These are phyloP conservation scores for Austrolebias charrua DNA, from an alignment of 2,797 vertebrate genomes.

Conservation along the genomic window DNA sequence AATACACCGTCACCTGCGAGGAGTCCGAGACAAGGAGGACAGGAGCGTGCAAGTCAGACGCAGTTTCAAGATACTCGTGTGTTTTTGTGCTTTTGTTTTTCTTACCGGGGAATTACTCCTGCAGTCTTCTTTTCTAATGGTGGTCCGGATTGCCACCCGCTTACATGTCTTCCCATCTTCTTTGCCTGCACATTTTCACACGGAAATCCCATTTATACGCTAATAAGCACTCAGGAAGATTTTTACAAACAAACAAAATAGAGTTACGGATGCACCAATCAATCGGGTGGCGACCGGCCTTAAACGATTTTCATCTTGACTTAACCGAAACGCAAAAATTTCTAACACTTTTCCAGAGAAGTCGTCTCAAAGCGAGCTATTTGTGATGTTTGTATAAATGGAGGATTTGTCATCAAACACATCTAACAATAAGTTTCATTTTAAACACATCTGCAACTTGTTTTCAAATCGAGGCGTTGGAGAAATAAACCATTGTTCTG, in stretches of 20 bases:
- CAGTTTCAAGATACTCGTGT: not conserved
- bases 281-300: not conserved
- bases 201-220: constrained; percentile 24
- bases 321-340: not conserved
- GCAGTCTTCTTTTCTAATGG: constrained; percentile 95
- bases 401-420: too few relatives aligned
- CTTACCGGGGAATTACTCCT: constrained; percentile 93
- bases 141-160: constrained; percentile 92
- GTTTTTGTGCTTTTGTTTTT: constrained; percentile 1
- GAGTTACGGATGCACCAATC: not conserved
- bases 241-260: not conserved
- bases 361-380: too few relatives aligned
- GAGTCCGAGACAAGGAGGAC: constrained; percentile 8
- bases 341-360: not conserved
- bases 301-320: not conserved
- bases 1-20: constrained; percentile 89
- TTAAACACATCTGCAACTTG: too few relatives aligned
- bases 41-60: not conserved
- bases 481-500: too few relatives aligned
- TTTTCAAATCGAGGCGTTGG: too few relatives aligned
- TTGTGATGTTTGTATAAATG: too few relatives aligned
- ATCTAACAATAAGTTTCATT: too few relatives aligned
- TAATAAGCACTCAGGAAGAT: constrained; percentile 8
- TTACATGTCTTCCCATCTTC: constrained; percentile 95
- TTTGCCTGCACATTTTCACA: constrained; percentile 82